Conservation (phyloP, 2,888 invertebrate genomes). For the Furcula furcula region DNA sequence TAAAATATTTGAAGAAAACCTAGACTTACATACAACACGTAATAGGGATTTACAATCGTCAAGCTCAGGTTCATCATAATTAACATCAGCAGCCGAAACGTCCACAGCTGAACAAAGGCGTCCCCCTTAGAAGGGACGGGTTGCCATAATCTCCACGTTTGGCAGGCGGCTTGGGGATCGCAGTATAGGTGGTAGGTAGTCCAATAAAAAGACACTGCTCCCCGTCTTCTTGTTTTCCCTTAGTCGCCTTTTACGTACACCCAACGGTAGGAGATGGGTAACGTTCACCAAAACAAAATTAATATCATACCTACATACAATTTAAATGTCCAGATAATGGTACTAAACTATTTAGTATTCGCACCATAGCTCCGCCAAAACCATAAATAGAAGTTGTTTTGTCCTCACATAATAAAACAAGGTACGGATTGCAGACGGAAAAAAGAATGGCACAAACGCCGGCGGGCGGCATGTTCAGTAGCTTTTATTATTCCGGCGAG, state of each 20-base stretch:
- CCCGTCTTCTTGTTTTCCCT: no score
- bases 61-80: slow-evolving; percentile 16
- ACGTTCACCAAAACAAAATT: slow-evolving; percentile 20
- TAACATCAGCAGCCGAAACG: no score
- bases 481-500: slow-evolving; percentile 53
- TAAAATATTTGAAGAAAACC: no score
- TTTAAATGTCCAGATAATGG: slow-evolving; percentile 23
- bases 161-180: no score
- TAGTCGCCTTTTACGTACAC: no score
- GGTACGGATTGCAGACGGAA: slow-evolving; percentile 55
- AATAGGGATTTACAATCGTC: slow-evolving; percentile 14
- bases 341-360: slow-evolving; percentile 32
- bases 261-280: no score
- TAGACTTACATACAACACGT: no score
- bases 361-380: slow-evolving; percentile 35
- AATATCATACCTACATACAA: slow-evolving; percentile 16
- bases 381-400: slow-evolving; percentile 54
- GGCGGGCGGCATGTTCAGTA: slow-evolving; percentile 41
- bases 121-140: no score
- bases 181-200: no score
- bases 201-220: no score
- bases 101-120: no score
- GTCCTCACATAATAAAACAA: slow-evolving; percentile 60
- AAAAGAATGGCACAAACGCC: slow-evolving; percentile 49
- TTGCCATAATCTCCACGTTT: no score